Evolutionary conservation across 2,113 vertebrate genomes (phyloP).

Genomic region (Podocnemis expansa): DNA sequence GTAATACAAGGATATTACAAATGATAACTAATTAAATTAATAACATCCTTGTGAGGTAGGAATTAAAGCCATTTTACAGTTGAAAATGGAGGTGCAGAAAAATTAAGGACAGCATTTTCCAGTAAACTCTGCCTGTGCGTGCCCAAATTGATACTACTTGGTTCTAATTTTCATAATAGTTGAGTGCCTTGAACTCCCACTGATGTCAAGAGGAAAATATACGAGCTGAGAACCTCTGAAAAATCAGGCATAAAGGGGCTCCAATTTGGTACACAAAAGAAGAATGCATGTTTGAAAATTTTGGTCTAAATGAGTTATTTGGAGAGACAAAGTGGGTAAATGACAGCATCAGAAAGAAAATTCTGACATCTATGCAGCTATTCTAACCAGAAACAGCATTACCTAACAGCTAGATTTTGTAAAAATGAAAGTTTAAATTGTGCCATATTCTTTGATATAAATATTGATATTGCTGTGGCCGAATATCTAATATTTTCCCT

Average conservation of each 20-base stretch:
- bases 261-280: background rate
- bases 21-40: background rate
- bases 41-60: background rate
- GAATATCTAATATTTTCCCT: constrained; percentile 44
- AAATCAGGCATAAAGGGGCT: background rate
- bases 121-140: background rate
- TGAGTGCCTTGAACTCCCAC: background rate
- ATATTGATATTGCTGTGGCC: constrained; percentile 49
- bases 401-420: background rate
- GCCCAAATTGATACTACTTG: background rate
- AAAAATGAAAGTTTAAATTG: constrained; percentile 58
- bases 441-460: constrained; percentile 66
- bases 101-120: constrained; percentile 30
- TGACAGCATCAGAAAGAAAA: background rate
- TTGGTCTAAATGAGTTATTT: background rate
- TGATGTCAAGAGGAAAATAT: background rate
- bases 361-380: background rate
- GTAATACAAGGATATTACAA: background rate
- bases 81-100: constrained; percentile 17
- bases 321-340: background rate
- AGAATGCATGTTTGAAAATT: background rate
- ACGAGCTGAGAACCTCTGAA: background rate
- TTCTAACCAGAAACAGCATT: background rate
- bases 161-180: background rate
- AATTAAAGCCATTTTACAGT: constrained; percentile 12